These are phyloP conservation scores for Zonitis immaculata DNA, from an alignment of 2,888 invertebrate genomes.

Conservation along the genomic window DNA sequence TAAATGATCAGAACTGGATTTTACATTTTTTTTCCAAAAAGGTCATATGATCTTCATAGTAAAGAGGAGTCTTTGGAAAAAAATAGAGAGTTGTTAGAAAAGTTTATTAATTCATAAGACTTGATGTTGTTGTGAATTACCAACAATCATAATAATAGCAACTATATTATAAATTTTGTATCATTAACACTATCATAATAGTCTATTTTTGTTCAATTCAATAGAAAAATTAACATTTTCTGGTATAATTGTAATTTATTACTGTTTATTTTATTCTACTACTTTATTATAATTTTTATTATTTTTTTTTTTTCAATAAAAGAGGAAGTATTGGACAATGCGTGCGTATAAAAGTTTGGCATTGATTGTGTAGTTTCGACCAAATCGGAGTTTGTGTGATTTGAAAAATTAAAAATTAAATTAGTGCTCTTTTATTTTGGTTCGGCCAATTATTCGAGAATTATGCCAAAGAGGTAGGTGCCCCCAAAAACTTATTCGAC, in stretches of 20 bases:
- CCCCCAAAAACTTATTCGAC: neutral
- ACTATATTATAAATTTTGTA: too few species aligned
- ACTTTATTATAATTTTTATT: conserved; percentile 3
- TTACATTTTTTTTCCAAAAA: neutral
- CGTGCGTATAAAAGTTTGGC: conserved; percentile 7
- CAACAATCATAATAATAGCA: too few species aligned
- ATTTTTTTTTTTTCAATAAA: too few species aligned
- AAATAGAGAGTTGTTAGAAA: neutral
- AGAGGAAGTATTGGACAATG: conserved; percentile 5
- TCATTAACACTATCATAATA: too few species aligned
- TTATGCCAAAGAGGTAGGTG: conserved; percentile 12
- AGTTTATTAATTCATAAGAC: neutral
- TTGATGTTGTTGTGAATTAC: neutral
- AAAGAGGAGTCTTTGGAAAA: neutral
- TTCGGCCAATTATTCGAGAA: too few species aligned
- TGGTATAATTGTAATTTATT: neutral
- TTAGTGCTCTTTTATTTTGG: too few species aligned
- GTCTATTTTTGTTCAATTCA: too few species aligned
- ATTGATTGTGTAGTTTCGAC: conserved; percentile 4
- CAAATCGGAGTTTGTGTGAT: neutral
- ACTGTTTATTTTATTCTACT: neutral
- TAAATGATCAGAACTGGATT: neutral
- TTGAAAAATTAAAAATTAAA: too few species aligned
- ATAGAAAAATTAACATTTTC: neutral
- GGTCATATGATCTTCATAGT: neutral